These are phyloP conservation scores for Rhimphoctona megacephalus DNA, from an alignment of 2,888 invertebrate species.

Conservation along the genomic window DNA sequence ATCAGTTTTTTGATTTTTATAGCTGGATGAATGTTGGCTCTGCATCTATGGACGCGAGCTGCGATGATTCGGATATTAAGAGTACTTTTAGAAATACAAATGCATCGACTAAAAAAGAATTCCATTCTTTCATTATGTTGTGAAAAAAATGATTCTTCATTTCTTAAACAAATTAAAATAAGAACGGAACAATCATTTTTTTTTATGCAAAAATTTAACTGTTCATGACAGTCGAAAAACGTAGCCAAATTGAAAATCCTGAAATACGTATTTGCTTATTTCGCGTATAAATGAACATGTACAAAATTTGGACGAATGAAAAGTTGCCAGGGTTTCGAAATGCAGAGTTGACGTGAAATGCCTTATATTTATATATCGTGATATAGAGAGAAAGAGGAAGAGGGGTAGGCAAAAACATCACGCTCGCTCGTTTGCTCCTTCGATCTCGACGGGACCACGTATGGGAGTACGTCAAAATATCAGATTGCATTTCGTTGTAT, in stretches of 20 bases:
- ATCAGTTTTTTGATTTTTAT: neutral
- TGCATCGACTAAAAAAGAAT: no score
- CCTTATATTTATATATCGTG: conserved; percentile 8
- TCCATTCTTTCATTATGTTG: no score
- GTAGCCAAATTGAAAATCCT: neutral
- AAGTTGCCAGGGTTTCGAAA: neutral
- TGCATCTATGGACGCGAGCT: neutral
- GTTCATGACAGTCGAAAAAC: neutral
- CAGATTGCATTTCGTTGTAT: conserved; percentile 83
- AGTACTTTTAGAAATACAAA: no score
- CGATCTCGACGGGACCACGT: conserved; percentile 67
- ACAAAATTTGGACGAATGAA: neutral
- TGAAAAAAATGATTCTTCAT: no score
- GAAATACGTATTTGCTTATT: neutral
- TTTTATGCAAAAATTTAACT: neutral
- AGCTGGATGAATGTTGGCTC: neutral
- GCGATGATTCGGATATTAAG: no score
- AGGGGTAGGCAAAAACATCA: conserved; percentile 47
- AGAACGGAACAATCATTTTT: no score
- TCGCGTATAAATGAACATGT: neutral
- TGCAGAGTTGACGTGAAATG: neutral
- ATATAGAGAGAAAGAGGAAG: neutral
- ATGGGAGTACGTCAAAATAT: conserved; percentile 78
- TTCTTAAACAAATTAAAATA: no score
- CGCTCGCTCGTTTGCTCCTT: conserved; percentile 45